These are phyloP conservation scores for Hesperophylax magnus DNA, from an alignment of 1,140 invertebrate genomes.

Conservation along the genomic window DNA sequence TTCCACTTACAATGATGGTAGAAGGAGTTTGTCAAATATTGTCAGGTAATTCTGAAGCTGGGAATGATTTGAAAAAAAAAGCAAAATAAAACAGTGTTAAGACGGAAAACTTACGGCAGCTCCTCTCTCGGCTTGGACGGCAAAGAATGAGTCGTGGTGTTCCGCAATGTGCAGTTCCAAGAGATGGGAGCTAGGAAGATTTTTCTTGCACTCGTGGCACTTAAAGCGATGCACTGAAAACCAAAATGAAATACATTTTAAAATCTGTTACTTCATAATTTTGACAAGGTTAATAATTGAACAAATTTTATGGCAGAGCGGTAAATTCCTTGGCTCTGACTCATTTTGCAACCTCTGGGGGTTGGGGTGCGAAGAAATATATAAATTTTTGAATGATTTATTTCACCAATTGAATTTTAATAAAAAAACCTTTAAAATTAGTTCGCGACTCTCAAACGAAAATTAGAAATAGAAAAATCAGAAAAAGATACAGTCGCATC, in stretches of 20 bases:
- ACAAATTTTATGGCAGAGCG: neutral
- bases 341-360: too few relatives aligned
- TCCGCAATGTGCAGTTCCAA: slow-evolving; percentile 81
- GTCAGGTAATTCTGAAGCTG: too few relatives aligned
- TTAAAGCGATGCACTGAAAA: slow-evolving; percentile 60
- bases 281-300: neutral
- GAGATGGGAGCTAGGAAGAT: slow-evolving; percentile 75
- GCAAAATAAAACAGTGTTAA: neutral
- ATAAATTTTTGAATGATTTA: too few relatives aligned
- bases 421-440: too few relatives aligned
- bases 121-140: slow-evolving; percentile 72
- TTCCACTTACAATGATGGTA: too few relatives aligned
- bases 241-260: neutral
- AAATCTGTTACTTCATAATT: neutral
- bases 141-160: slow-evolving; percentile 79
- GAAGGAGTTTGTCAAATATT: too few relatives aligned
- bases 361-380: too few relatives aligned
- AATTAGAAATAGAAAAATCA: accelerated
- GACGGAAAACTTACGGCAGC: slow-evolving; percentile 72
- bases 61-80: too few relatives aligned
- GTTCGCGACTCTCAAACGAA: too few relatives aligned
- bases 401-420: too few relatives aligned
- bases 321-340: too few relatives aligned
- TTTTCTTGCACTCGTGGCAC: slow-evolving; percentile 72
- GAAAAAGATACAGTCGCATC: too few relatives aligned